Conservation (phyloP, 1,140 invertebrate genomes). For the Philotrypesis tridentata region DNA sequence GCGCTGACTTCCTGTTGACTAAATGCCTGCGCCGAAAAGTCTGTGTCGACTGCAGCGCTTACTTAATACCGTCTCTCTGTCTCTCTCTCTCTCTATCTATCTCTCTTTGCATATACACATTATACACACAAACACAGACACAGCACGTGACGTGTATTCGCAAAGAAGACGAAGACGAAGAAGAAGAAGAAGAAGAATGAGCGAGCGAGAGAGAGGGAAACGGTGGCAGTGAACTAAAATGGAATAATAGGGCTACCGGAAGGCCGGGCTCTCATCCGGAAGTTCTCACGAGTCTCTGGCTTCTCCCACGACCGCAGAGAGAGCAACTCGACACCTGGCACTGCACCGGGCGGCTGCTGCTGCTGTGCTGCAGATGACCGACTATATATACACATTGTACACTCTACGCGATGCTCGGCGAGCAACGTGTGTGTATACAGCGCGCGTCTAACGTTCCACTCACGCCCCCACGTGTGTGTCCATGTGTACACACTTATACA, state of each 20-base stretch:
- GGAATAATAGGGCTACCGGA: constrained; percentile 73
- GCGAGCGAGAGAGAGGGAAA: constrained; percentile 48
- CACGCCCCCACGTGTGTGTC: neutral
- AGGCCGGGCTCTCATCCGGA: constrained; percentile 70
- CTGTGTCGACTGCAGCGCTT: too few species aligned
- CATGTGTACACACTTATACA: too few species aligned
- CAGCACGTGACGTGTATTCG: neutral
- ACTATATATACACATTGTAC: neutral
- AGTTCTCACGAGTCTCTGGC: constrained; percentile 74
- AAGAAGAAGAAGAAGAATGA: neutral
- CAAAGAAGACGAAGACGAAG: neutral
- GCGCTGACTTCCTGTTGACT: neutral
- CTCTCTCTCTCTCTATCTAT: too few species aligned
- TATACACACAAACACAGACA: neutral
- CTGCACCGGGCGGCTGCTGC: constrained; percentile 26
- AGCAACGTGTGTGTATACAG: neutral
- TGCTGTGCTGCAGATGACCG: neutral
- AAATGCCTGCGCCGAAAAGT: neutral
- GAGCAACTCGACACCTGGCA: constrained; percentile 73
- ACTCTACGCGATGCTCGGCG: too few species aligned
- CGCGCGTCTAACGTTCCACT: constrained; percentile 27
- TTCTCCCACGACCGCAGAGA: constrained; percentile 70
- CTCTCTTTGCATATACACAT: constrained; percentile 11
- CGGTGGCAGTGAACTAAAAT: constrained; percentile 70
- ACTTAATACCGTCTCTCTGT: too few species aligned